Base-by-base conservation (phyloP, 1,140 invertebrate genomes). In the Drosophila arawakana region DNA sequence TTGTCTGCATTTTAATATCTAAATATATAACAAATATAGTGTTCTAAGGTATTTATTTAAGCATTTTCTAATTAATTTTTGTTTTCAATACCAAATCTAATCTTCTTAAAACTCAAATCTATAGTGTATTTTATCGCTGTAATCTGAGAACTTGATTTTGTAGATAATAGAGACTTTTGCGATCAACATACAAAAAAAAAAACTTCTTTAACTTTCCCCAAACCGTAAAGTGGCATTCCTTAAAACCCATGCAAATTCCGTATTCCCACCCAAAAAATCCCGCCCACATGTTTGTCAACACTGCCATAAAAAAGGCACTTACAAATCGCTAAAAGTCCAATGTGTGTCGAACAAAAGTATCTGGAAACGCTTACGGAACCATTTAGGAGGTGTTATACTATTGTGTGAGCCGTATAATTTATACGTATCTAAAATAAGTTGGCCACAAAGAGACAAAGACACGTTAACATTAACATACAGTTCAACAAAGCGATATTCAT, bases 381-480 rank as follows among this genome's bases (percentile, higher is more conserved):
- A 66, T 83, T 86, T 88, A 83, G 84, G 77, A 89, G 80, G 83
- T 89, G 84, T 89, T 88, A 79, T 79, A 76, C 83, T 82, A 78
- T 85, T 88, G 83, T 88, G 67, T 78, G 10, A 18, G 3, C 30
- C 46, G 30, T 83, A 80, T 83, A 86, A 86, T 77, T 88, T 86
- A 86, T 86, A 76, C 86, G 66, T 76, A 73, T 60, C 58, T 50
- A 7, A 79, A 73, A 63, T 49, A 76, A 76, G 60, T 76, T 79
- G 54, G 68, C 49, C 57, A 73, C 76, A 77, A 83, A 30, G 83
- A 80, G 70, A 88, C 80, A 89, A 72, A 86, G 77, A 78, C 71
- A 77, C 61, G 52, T 57, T 58, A 74, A 63, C 73, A 75, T 61
- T 75, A 63, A 75, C 59, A 71, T 75, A 52, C 67, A 66, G 50